phyloP scores from a whole-genome alignment of 2,888 invertebrate genomes.

The Drosophila monieri region DNA sequence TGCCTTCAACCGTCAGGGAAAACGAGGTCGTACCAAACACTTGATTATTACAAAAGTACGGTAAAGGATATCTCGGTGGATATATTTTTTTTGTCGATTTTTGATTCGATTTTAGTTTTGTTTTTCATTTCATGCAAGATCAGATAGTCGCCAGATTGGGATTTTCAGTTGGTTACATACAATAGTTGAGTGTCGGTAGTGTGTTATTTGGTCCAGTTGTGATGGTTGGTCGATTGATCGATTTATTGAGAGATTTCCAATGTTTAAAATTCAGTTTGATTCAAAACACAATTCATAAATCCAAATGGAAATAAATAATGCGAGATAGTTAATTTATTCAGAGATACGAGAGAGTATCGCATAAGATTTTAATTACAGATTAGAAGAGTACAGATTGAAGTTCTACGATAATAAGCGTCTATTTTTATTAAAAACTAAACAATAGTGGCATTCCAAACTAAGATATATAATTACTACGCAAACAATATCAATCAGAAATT shows the following conservation, averaged over 20 bases:
- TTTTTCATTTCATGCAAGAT: slow-evolving; percentile 50
- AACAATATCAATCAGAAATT: slow-evolving; percentile 17
- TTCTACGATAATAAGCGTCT: slow-evolving; percentile 34
- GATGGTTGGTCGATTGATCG: slow-evolving; percentile 49
- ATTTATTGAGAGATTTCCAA: slow-evolving; percentile 54
- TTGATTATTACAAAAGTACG: slow-evolving; percentile 50
- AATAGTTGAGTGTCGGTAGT: slow-evolving; percentile 46
- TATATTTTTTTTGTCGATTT: slow-evolving; percentile 40
- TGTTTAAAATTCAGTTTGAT: slow-evolving; percentile 52
- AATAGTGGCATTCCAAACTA: slow-evolving; percentile 17
- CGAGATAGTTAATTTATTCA: slow-evolving; percentile 56
- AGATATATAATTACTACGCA: slow-evolving; percentile 13
- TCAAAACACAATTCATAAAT: slow-evolving; percentile 61
- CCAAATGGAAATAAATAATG: slow-evolving; percentile 66
- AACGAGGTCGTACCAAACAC: slow-evolving; percentile 84
- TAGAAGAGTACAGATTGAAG: slow-evolving; percentile 24
- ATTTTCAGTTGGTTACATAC: slow-evolving; percentile 63
- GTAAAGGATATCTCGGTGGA: slow-evolving; percentile 17
- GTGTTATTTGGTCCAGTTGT: slow-evolving; percentile 49
- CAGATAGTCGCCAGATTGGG: slow-evolving; percentile 52
- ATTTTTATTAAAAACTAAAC: neutral
- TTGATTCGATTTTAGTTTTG: slow-evolving; percentile 25
- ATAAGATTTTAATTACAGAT: slow-evolving; percentile 26
- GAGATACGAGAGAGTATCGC: slow-evolving; percentile 16
- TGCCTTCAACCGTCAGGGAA: slow-evolving; percentile 85